phyloP scores from a whole-genome alignment of 37 sponge, comb jelly and placozoan species.

The Crambe crambe region DNA sequence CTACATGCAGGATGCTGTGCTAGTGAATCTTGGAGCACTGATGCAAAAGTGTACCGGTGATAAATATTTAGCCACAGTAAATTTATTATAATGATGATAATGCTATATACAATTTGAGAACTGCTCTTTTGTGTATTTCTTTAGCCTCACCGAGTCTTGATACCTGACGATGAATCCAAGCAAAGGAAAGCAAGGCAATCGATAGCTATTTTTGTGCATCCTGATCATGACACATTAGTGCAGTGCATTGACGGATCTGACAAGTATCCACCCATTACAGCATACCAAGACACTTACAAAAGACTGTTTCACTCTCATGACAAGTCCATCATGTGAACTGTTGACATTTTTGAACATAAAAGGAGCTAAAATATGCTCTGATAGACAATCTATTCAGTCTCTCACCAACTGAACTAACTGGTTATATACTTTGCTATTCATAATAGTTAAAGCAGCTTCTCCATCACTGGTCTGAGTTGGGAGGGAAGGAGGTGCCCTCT shows the following conservation, averaged over 20 bases:
- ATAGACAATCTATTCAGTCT: too few relatives aligned
- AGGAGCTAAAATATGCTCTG: too few relatives aligned
- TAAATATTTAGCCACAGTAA: conserved; percentile 59
- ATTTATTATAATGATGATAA: too few relatives aligned
- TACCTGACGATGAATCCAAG: conserved; percentile 46
- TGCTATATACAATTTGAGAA: too few relatives aligned
- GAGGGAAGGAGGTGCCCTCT: not conserved
- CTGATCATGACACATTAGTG: conserved; percentile 62
- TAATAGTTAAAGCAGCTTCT: too few relatives aligned
- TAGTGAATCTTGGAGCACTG: conserved; percentile 79
- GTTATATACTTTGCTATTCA: too few relatives aligned
- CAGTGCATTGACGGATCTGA: conserved; percentile 70
- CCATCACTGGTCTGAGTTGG: not conserved
- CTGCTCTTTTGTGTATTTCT: too few relatives aligned
- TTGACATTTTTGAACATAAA: too few relatives aligned
- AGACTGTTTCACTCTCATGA: conserved; percentile 1
- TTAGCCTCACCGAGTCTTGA: conserved; percentile 75
- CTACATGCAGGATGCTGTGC: conserved; percentile 40
- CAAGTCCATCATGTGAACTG: too few relatives aligned
- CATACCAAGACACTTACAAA: conserved; percentile 16
- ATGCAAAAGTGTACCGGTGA: conserved; percentile 75
- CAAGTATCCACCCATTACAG: conserved; percentile 76
- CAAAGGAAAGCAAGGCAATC: conserved; percentile 44
- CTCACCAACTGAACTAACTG: too few relatives aligned
- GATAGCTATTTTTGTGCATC: conserved; percentile 76